A percentile compares a stretch with the other conserved stretches of the same genome.
These are phyloP conservation scores for human (Homo sapiens) DNA, from an alignment of 2,113 vertebrate genomes.

Conservation along the genomic window DNA sequence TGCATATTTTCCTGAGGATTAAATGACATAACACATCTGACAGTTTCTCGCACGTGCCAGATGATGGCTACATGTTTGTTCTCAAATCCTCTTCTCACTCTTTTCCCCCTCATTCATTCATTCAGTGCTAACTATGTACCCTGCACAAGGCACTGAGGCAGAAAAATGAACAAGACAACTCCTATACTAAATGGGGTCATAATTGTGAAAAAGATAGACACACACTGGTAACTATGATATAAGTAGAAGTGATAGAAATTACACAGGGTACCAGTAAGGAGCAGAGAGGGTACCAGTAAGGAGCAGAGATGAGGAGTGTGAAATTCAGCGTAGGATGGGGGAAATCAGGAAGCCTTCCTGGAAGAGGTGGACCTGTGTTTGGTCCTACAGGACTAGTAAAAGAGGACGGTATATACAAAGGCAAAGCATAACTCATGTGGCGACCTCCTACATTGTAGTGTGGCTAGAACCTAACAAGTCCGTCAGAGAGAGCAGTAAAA, in stretches of 20 bases:
- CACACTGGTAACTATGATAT: background rate
- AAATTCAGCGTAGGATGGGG: background rate
- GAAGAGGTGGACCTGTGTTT: background rate
- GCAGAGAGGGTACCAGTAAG: background rate
- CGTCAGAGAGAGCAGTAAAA: background rate
- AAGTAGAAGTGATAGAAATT: background rate
- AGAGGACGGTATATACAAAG: background rate
- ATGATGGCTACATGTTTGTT: constrained; percentile 1
- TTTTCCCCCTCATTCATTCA: background rate
- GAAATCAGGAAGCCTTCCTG: background rate
- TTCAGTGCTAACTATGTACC: background rate
- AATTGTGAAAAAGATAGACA: background rate
- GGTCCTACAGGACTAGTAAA: background rate
- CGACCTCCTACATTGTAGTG: background rate
- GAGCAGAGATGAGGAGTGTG: background rate
- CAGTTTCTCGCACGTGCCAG: background rate
- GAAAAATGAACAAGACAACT: background rate
- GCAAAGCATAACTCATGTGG: background rate
- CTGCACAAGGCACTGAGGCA: background rate
- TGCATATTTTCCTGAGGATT: constrained; percentile 44
- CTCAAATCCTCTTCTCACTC: background rate
- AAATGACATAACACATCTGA: constrained; percentile 44
- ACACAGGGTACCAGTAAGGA: background rate
- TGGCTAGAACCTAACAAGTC: background rate
- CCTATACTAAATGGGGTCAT: background rate